Evolutionary conservation across 2,797 vertebrate genomes (phyloP).

Genomic region (Muraenolepis orangiensis): DNA sequence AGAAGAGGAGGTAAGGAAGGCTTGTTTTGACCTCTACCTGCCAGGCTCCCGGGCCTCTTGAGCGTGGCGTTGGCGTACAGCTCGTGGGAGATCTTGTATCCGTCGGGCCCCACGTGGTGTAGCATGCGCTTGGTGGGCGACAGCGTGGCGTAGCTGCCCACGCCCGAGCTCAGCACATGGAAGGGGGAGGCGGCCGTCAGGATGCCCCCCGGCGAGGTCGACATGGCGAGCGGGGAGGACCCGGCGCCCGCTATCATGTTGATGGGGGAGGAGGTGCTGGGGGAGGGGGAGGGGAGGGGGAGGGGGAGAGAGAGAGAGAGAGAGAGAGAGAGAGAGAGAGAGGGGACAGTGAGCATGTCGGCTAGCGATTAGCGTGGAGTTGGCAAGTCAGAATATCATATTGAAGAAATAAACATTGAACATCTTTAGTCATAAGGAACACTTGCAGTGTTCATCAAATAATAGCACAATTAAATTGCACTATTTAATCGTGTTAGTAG

Average conservation of each 20-base stretch:
- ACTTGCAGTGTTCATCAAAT: background rate
- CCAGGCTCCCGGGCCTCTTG: conserved; percentile 94
- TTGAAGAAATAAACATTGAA: background rate
- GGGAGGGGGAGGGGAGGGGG: background rate
- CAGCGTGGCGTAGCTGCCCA: conserved; percentile 95
- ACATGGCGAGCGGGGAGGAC: conserved; percentile 85
- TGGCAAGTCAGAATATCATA: background rate
- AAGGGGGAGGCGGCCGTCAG: conserved; percentile 85
- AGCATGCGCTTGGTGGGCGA: conserved; percentile 95
- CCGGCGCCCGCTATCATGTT: conserved; percentile 83
- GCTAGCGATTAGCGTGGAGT: background rate
- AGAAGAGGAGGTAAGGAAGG: no score
- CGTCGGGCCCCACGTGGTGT: conserved; percentile 80
- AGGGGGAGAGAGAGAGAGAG: background rate
- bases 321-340: background rate
- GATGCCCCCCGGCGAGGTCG: conserved; percentile 68
- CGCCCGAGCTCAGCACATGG: conserved; percentile 89
- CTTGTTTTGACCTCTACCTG: conserved; percentile 77
- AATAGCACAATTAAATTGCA: background rate
- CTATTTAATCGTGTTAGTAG: background rate
- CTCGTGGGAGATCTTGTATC: conserved; percentile 94
- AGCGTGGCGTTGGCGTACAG: conserved; percentile 93
- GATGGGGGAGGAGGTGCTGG: conserved; percentile 95
- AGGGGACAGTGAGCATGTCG: background rate
- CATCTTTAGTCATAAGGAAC: background rate